Evolutionary conservation across 1,140 invertebrate genomes (phyloP), one percentile per base, ranked within the genome.

Genomic region (Procambarus virginalis): DNA sequence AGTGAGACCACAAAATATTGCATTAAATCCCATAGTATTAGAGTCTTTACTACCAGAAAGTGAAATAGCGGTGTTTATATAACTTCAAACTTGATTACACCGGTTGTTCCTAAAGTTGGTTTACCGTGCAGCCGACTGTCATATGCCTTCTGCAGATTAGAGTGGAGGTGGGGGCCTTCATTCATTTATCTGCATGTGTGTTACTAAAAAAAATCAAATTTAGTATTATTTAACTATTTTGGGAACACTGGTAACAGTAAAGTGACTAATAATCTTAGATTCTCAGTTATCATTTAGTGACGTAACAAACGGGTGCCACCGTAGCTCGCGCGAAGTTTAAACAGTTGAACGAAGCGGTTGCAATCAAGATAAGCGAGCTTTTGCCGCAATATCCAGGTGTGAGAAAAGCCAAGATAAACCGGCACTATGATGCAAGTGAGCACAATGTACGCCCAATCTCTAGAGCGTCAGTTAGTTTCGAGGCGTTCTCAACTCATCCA

Each of bases 381-480:
- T 73, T 73, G n/a, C 34, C 10, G 10, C 8, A 34, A 34, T 9
- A 5, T 73, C 10, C 68, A 73, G 68, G 68, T 73, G 85, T 22
- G 60, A 82, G 55, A 34, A 10, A 80, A 9, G 51, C 12, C 51
- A 64, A 45, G 55, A 78, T 48, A 78, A 79, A 55, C 60, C 49
- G 60, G 49, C 64, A n/a, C 83, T 77, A 91, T 91, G 91, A 91
- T 91, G 91, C 91, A 91, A 83, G 91, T 91, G 20, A 91, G 91
- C 76, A 88, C 91, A 49, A 77, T 91, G 73, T 91, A 91, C 86
- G 91, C 91, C 51, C 91, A 91, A 58, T 78, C 91, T 75, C 86
- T 91, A 10, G 91, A 91, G 75, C 75, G 91, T 70, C 91, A 91
- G 82, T 81, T 91, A 12, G 91, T 91, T 9, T 91, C 91, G 8